Conservation (phyloP, 1,140 invertebrate genomes). For the Tyrophagus putrescentiae region DNA sequence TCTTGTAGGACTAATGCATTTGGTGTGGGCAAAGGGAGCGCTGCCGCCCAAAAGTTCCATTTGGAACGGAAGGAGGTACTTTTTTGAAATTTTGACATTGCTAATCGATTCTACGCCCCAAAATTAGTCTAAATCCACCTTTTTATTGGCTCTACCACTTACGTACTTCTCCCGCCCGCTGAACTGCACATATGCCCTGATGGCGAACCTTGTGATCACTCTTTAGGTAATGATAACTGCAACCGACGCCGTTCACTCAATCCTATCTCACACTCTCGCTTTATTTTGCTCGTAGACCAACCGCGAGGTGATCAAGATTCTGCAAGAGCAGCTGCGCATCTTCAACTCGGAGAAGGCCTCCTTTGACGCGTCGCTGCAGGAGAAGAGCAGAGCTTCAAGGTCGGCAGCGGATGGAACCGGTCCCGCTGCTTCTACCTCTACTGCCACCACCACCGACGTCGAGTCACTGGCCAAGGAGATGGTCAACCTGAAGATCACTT, state of each 20-base stretch:
- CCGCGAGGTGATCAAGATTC: slow-evolving; percentile 33
- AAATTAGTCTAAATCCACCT: not conserved
- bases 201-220: not conserved
- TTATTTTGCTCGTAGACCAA: slow-evolving; percentile 26
- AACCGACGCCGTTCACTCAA: slow-evolving; percentile 22
- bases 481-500: not conserved
- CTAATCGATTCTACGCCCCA: not conserved
- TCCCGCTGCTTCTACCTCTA: too few relatives aligned
- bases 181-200: not conserved
- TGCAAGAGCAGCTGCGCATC: slow-evolving; percentile 33
- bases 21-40: too few relatives aligned
- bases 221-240: slow-evolving; percentile 30
- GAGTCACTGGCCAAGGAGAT: not conserved
- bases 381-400: too few relatives aligned
- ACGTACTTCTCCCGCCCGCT: not conserved
- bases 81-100: too few relatives aligned
- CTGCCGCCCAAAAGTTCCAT: too few relatives aligned
- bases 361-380: too few relatives aligned
- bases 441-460: too few relatives aligned
- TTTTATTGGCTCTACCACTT: too few relatives aligned
- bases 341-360: slow-evolving; percentile 29
- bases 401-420: too few relatives aligned
- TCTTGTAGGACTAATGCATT: too few relatives aligned
- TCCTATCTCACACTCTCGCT: not conserved
- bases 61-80: too few relatives aligned